phyloP scores from a whole-genome alignment of 2,113 vertebrate genomes.

The Pelmatolapia mariae region DNA sequence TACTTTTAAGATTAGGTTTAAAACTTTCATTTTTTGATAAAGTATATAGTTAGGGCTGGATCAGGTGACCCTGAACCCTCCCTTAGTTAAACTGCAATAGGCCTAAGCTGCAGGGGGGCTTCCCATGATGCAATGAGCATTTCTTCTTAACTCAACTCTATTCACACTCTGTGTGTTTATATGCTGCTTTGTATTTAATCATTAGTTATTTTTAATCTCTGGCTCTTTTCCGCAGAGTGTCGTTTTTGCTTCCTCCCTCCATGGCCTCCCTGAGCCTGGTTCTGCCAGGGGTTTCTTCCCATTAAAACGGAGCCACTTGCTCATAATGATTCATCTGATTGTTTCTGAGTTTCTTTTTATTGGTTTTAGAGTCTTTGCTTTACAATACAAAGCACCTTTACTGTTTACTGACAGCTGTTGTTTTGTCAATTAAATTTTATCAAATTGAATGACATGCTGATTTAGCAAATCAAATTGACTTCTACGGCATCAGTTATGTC shows the following conservation, averaged over 20 bases:
- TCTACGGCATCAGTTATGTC: background rate
- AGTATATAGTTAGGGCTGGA: background rate
- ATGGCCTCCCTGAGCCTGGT: background rate
- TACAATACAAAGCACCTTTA: background rate
- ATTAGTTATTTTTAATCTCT: background rate
- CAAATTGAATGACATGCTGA: background rate
- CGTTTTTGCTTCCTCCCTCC: background rate
- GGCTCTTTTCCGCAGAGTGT: rapidly evolving
- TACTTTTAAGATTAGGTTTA: background rate
- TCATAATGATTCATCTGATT: background rate
- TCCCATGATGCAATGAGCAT: background rate
- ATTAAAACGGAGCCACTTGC: background rate
- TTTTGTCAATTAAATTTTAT: background rate
- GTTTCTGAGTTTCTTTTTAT: background rate
- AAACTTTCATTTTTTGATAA: background rate
- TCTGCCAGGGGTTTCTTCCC: background rate
- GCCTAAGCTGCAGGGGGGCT: background rate
- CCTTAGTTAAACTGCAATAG: background rate
- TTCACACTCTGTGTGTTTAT: background rate
- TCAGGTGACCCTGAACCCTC: background rate
- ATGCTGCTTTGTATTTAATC: background rate
- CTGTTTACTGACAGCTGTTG: background rate
- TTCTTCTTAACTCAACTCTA: background rate
- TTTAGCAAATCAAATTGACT: background rate
- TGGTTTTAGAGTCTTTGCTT: background rate